Evolutionary conservation across 2,113 vertebrate species (phyloP), one percentile per base, ranked within the genome.

Genomic region (Chionis minor): DNA sequence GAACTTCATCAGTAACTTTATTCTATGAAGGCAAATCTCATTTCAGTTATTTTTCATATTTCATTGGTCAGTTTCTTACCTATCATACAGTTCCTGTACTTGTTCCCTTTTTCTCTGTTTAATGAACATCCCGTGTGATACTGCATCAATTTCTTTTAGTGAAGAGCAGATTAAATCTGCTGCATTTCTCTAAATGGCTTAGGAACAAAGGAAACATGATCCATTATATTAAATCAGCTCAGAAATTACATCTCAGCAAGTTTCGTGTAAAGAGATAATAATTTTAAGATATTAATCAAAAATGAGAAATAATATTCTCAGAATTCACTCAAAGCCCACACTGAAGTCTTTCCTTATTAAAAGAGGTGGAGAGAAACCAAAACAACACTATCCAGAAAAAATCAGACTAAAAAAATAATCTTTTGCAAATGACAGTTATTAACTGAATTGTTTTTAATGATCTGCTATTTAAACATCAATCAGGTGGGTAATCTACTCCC

Each of bases 131-230:
- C 13, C 67, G 26, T 75, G 28, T 88, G 79, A 72, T 19, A 38
- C 49, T 88, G 35, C 42, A 90, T 73, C 91, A 56, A 72, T 94
- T 91, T 88, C 5, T 90, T 88, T 62, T 66, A 86, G 51, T 47
- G 85, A 83, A 92, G 23, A 95, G 15, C 51, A 70, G 81, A 83
- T 93, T 81, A 90, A 88, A 93, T 93, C 67, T 88, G 7, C 51
- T 92, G 63, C 51, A 81, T 93, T 90, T 93, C 75, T 92, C 79
- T 86, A 73, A 95, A 85, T 88, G 45, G 3, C 28, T 83, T 90
- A 90, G 62, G 71, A 94, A 86, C 71, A 95, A 94, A 81, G n/a
- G 54, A 91, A 93, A 88, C 62, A 51, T 66, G 38, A 81, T 66
- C 45, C 14, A 51, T 94, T 90, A 26, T 92, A 93, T 90, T 80